These are phyloP conservation scores for Gorsachius goisagi DNA, from an alignment of 2,113 vertebrate genomes.

Conservation along the genomic window DNA sequence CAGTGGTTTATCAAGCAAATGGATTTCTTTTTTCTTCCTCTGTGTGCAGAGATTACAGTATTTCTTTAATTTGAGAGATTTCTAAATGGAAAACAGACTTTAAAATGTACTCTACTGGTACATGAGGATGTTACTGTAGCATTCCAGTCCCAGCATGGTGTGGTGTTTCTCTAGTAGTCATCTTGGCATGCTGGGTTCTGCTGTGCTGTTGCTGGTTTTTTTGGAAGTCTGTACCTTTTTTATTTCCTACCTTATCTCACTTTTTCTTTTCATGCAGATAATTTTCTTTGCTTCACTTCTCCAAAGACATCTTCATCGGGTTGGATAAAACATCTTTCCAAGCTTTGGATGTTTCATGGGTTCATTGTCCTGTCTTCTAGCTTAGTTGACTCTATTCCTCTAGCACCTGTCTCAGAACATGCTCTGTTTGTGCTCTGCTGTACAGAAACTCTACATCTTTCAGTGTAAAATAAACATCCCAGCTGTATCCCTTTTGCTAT, in stretches of 20 bases:
- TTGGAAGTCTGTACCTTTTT: constrained; percentile 33
- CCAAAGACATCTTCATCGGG: constrained; percentile 84
- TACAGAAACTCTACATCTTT: constrained; percentile 84
- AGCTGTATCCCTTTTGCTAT: constrained; percentile 70
- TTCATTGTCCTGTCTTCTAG: constrained; percentile 70
- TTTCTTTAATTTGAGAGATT: neutral
- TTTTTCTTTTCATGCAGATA: constrained; percentile 89
- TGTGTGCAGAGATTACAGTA: neutral
- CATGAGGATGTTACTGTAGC: neutral
- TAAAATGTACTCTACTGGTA: neutral
- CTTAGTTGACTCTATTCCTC: constrained; percentile 65
- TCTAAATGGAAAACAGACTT: neutral
- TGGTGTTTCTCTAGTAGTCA: neutral
- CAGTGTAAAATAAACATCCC: constrained; percentile 93
- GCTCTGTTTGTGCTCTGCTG: constrained; percentile 80
- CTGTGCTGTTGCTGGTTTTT: neutral
- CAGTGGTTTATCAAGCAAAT: neutral
- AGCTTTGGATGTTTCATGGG: constrained; percentile 80
- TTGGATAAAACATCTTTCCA: constrained; percentile 82
- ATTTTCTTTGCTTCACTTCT: constrained; percentile 89
- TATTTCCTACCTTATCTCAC: constrained; percentile 74
- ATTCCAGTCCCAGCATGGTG: neutral
- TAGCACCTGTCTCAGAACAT: constrained; percentile 69
- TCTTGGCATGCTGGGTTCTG: constrained; percentile 23
- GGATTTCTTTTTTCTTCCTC: neutral